phyloP scores from a whole-genome alignment of 1,140 invertebrate species.

The Nomia melanderi region DNA sequence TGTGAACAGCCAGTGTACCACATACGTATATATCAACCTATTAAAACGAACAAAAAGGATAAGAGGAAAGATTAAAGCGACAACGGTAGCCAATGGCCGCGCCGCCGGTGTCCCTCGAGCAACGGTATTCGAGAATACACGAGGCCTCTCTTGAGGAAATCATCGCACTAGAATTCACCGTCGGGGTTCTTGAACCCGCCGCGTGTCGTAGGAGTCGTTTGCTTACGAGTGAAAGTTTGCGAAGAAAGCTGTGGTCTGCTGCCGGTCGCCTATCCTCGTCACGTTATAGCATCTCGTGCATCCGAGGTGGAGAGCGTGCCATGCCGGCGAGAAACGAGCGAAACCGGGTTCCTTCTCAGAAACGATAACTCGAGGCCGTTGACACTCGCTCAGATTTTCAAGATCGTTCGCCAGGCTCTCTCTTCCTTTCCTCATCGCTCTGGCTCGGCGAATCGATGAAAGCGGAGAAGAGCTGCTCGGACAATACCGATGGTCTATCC shows the following conservation, averaged over 20 bases:
- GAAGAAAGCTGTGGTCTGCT: conserved; percentile 69
- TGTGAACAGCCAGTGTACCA: too few relatives aligned
- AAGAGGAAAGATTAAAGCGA: too few relatives aligned
- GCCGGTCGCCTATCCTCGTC: not conserved
- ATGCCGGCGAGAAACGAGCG: not conserved
- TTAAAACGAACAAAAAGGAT: too few relatives aligned
- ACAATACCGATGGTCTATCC: not conserved
- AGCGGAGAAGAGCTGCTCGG: not conserved
- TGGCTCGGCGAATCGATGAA: not conserved
- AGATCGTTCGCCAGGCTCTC: conserved; percentile 48
- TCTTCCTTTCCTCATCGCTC: conserved; percentile 2
- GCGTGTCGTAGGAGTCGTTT: conserved; percentile 38
- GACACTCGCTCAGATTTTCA: conserved; percentile 65
- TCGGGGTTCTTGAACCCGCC: conserved; percentile 68
- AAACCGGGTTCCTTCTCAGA: conserved; percentile 44
- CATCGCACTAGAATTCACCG: conserved; percentile 20
- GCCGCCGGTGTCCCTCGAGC: too few relatives aligned
- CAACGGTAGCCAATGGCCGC: too few relatives aligned
- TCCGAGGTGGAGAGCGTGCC: conserved; percentile 5
- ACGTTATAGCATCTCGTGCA: conserved; percentile 6
- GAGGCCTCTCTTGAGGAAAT: conserved; percentile 23
- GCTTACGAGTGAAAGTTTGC: conserved; percentile 73
- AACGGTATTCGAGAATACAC: conserved; percentile 11
- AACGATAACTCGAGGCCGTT: conserved; percentile 58
- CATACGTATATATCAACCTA: too few relatives aligned